Evolutionary conservation across 2,888 invertebrate genomes (phyloP).

Genomic region (Athalia rosae): DNA sequence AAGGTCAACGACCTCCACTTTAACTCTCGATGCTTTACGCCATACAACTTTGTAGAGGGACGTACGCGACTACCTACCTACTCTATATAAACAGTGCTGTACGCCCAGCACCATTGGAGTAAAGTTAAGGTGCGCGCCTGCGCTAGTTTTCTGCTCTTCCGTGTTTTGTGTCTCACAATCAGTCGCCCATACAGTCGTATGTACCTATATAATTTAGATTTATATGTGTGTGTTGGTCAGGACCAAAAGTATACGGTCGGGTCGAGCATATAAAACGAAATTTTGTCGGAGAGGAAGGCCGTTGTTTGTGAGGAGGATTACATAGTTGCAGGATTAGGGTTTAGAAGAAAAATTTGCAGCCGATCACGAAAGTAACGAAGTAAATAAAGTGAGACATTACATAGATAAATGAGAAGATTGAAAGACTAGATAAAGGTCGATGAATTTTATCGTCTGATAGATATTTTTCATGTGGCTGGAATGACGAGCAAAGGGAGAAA

Average conservation of each 20-base stretch:
- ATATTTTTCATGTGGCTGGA: too few species aligned
- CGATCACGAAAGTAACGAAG: too few species aligned
- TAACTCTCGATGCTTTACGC: conserved; percentile 16
- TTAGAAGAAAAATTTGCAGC: too few species aligned
- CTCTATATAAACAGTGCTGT: neutral
- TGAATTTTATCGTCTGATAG: too few species aligned
- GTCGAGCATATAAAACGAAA: neutral
- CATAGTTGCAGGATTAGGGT: too few species aligned
- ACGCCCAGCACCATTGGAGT: neutral
- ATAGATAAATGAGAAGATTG: too few species aligned
- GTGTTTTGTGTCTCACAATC: neutral
- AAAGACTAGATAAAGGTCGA: too few species aligned
- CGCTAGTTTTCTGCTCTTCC: neutral
- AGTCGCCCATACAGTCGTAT: neutral
- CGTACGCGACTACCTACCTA: neutral
- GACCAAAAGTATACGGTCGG: neutral
- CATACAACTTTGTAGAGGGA: conserved; percentile 25
- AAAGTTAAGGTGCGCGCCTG: conserved; percentile 8
- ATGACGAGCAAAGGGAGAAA: too few species aligned
- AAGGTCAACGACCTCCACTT: conserved; percentile 19
- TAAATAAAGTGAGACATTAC: too few species aligned
- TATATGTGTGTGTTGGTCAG: conserved; percentile 4
- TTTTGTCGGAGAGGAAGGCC: neutral
- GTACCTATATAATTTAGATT: neutral
- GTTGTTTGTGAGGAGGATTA: too few species aligned